Conservation (phyloP, 2,797 vertebrate genomes). For the Eremophila alpestris region DNA sequence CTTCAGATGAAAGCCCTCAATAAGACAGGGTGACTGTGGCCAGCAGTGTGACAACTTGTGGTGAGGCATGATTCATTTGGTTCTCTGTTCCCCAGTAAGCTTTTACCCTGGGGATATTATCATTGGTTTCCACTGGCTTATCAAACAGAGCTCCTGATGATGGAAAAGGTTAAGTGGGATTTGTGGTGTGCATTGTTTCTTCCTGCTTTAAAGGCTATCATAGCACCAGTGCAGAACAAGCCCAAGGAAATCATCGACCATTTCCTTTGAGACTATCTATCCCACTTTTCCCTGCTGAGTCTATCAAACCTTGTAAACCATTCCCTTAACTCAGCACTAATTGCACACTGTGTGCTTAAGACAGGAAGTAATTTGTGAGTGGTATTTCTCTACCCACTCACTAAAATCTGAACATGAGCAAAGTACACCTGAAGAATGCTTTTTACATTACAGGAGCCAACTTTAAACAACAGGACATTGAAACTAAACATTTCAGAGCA, state of each 20-base stretch:
- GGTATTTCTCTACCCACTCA: neutral
- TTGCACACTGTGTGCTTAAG: neutral
- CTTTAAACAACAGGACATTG: neutral
- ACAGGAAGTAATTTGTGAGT: neutral
- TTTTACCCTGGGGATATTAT: neutral
- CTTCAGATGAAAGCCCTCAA: neutral
- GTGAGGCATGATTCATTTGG: neutral
- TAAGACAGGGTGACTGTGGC: neutral
- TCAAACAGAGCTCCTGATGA: neutral
- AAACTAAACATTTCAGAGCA: neutral
- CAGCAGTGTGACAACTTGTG: neutral
- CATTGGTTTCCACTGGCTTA: neutral
- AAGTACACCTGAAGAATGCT: slow-evolving; percentile 23
- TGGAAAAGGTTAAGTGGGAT: neutral
- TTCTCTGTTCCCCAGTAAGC: neutral
- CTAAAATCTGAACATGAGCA: neutral
- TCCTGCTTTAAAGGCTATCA: neutral
- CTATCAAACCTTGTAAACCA: neutral
- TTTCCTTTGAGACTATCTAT: neutral
- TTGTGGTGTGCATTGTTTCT: neutral
- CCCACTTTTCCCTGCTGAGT: neutral
- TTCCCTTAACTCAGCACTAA: neutral
- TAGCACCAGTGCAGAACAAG: neutral
- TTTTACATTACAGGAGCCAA: neutral
- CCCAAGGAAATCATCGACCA: neutral